These are phyloP conservation scores for Artemia sp. DNA, from an alignment of 2,888 invertebrate species.

Conservation along the genomic window DNA sequence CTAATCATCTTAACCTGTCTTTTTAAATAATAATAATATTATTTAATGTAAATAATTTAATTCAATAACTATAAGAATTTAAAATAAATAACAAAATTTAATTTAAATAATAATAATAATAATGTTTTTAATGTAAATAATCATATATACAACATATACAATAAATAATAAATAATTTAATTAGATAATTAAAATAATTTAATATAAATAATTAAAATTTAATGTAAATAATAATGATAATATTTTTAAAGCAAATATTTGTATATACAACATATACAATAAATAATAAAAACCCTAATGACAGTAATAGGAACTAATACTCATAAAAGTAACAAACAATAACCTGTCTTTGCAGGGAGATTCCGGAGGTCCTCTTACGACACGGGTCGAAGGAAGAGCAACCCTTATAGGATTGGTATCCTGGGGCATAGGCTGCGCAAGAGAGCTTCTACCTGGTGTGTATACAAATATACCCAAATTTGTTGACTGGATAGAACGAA, in stretches of 20 bases:
- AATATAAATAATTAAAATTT: no score
- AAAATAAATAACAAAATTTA: no score
- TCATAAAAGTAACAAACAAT: not conserved
- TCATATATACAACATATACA: no score
- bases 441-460: conserved; percentile 74
- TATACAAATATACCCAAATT: conserved; percentile 84
- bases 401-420: conserved; percentile 74
- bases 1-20: no score
- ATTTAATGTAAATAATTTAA: no score
- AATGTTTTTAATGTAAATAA: no score
- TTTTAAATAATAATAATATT: no score
- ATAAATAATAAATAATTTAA: no score
- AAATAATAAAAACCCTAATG: not conserved
- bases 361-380: conserved; percentile 74
- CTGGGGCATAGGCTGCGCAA: conserved; percentile 79
- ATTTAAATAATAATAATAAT: no score
- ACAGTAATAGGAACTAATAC: not conserved
- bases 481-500: conserved; percentile 76
- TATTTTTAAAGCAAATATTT: not conserved
- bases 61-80: no score
- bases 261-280: conserved; percentile 16
- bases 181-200: no score
- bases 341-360: conserved; percentile 34
- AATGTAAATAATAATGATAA: no score
- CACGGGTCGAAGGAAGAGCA: conserved; percentile 63